Evolutionary conservation across 2,888 invertebrate species (phyloP), one percentile per base, ranked within the genome.

Genomic region (Dasypogon diadema): DNA sequence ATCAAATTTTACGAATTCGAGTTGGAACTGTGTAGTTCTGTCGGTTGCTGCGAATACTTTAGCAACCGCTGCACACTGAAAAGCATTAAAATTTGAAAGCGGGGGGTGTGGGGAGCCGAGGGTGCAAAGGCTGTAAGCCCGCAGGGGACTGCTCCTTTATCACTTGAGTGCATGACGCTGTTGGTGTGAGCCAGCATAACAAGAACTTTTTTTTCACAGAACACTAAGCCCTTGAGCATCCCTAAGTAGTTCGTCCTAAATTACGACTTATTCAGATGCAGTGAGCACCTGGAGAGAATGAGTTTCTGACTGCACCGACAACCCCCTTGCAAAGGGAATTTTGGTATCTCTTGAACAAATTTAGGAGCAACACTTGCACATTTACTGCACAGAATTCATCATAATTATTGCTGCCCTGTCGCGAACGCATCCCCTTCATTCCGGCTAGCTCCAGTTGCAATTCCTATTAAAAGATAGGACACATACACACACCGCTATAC

Each of bases 221-320:
- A n/a, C n/a, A n/a, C n/a, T n/a, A n/a, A n/a, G n/a, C n/a, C n/a
- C n/a, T n/a, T n/a, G n/a, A n/a, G n/a, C n/a, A n/a, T n/a, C n/a
- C n/a, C n/a, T n/a, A 42, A 37, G 42, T 37, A 42, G 37, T 63
- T 63, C 42, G 42, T 63, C 63, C 42, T 63, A 63, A 63, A 63
- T 63, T 42, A 63, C 18, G 22, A 63, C 37, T 63, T 63, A 42
- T 63, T 63, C 63, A 63, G 63, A 18, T 63, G 37, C 42, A 6
- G 10, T 14, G 22, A 22, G 5, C 37, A 63, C 42, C 42, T 63
- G 18, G 34, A 16, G 12, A 14, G 42, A 5, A 34, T 16, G 58
- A 14, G 58, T 22, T 55, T 16, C 14, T 55, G n/a, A 18, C 60
- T 34, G 8, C 63, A 18, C 37, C 21, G 42, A 42, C 42, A 48